These are phyloP conservation scores for Drosophila lacicola DNA, from an alignment of 2,888 invertebrate genomes.

Conservation along the genomic window DNA sequence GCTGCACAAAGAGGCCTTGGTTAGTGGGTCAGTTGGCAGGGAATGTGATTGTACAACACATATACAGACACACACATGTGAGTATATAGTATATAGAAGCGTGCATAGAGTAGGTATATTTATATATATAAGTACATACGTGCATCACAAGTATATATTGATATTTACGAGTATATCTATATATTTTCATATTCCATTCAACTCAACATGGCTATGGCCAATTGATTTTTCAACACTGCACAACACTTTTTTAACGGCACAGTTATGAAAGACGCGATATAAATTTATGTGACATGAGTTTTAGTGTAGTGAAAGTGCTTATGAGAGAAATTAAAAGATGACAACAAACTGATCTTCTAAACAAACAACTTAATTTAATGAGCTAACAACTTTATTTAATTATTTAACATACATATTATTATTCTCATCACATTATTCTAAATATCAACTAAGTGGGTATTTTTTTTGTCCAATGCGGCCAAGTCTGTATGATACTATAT, in stretches of 20 bases:
- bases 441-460: constrained; percentile 11
- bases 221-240: constrained; percentile 34
- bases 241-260: constrained; percentile 48
- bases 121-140: constrained; percentile 21
- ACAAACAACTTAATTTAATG: background rate
- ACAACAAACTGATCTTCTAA: background rate
- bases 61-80: constrained; percentile 3
- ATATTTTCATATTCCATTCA: constrained; percentile 77
- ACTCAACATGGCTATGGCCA: constrained; percentile 63
- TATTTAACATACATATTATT: constrained; percentile 16
- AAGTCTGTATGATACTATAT: constrained; percentile 88
- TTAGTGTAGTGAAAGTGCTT: constrained; percentile 7
- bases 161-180: constrained; percentile 6
- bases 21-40: constrained; percentile 41
- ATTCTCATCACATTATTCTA: constrained; percentile 3
- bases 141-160: constrained; percentile 27
- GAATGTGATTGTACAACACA: background rate
- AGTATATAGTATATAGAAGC: constrained; percentile 12
- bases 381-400: constrained; percentile 30
- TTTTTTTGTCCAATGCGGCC: constrained; percentile 87
- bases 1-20: constrained; percentile 38
- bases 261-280: constrained; percentile 34
- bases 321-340: background rate
- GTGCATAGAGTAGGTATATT: constrained; percentile 31
- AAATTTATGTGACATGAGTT: constrained; percentile 9